phyloP scores from a whole-genome alignment of 2,113 vertebrate species.

The Raja brachyura region DNA sequence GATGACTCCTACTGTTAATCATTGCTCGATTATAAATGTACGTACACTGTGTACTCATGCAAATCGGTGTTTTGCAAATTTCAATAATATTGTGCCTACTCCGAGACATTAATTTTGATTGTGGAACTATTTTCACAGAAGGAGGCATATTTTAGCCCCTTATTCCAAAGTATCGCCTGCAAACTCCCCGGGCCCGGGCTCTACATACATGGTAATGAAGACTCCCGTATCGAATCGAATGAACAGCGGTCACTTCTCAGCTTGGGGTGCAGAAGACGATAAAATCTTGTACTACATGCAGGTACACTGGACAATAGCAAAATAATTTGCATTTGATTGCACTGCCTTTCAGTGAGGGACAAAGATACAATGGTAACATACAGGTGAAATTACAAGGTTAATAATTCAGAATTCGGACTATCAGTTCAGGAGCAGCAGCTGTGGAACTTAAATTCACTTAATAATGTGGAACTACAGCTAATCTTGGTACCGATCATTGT shows the following conservation, averaged over 20 bases:
- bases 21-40: not conserved
- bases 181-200: not conserved
- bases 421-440: no score
- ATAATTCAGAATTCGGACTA: not conserved
- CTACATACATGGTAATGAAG: not conserved
- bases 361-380: not conserved
- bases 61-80: not conserved
- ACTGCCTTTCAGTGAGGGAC: not conserved
- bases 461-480: not conserved
- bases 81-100: not conserved
- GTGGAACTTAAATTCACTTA: no score
- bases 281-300: not conserved
- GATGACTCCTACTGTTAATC: not conserved
- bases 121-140: not conserved
- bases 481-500: not conserved
- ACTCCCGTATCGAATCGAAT: not conserved
- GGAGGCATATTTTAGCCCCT: no score
- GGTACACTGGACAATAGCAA: not conserved
- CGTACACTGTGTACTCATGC: no score
- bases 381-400: not conserved
- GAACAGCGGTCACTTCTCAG: constrained; percentile 2
- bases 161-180: not conserved
- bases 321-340: not conserved
- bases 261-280: constrained; percentile 22
- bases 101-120: not conserved